Evolutionary conservation across 2,113 vertebrate genomes (phyloP), one percentile per base, ranked within the genome.

Genomic region (Hemibagrus wyckioides): DNA sequence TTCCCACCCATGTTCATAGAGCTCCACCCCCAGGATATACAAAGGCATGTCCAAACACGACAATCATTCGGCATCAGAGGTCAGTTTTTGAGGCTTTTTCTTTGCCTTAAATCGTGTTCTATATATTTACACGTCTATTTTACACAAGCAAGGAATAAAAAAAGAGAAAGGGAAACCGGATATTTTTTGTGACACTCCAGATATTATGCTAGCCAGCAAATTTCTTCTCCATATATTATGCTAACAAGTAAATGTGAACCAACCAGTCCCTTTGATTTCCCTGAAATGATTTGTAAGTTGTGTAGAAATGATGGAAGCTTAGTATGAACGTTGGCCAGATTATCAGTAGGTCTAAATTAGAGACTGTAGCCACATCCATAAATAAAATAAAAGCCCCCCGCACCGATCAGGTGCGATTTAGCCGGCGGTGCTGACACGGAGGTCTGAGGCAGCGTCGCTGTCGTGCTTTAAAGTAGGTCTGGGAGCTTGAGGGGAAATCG

Each of bases 391-490:
- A 25, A 80, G 33, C 21, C 52, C 19, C 54, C 33, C 21, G 6
- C 33, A 13, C 1, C 3, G 54, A 14, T 57, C 79, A 80, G 52
- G 54, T 80, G 79, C 39, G 36, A 57, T 39, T 36, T 57, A 21
- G 79, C 52, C 39, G 54, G 28, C 28, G 79, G 33, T 33, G 2
- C 54, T 80, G 79, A 57, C 79, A 80, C 2, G 33, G 33, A 80
- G 52, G 54, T 25, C 52, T 23, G 52, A 1, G 33, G 17, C 21
- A 23, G 33, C 11, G 6, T 56, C 19, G 79, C 36, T 79, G 76
- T 33, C 33, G 76, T 79, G 48, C n/a, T 80, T 80, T 57, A 57
- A 80, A 80, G 30, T 80, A 80, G 79, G 79, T 80, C 79, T 80
- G 30, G 13, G 25, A 57, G 52, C 79, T 57, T 23, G 21, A 80